Conservation (phyloP, 2,113 vertebrate genomes). For the Cyphomyrus plagiostoma region DNA sequence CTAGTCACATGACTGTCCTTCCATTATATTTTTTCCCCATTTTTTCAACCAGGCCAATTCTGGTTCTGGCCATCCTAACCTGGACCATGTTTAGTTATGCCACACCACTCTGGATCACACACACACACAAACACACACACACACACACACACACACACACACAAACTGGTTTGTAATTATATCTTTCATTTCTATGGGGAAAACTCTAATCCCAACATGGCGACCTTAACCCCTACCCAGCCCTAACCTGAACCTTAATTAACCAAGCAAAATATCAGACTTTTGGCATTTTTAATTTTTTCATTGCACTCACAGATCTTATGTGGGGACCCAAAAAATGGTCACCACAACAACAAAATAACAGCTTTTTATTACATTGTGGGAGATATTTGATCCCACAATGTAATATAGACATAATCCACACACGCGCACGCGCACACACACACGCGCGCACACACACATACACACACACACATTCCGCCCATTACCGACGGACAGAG, state of each 20-base stretch:
- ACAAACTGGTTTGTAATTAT: too few species aligned
- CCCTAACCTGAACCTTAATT: too few species aligned
- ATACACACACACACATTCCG: not conserved
- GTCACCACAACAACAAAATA: not conserved
- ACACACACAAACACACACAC: not conserved
- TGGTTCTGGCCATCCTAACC: not conserved
- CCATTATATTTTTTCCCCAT: not conserved
- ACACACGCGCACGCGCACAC: not conserved
- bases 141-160: not conserved
- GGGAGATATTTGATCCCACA: not conserved
- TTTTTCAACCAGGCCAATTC: not conserved
- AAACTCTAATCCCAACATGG: too few species aligned
- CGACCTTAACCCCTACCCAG: too few species aligned
- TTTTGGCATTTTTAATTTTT: too few species aligned
- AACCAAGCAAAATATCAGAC: too few species aligned
- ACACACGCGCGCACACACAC: not conserved
- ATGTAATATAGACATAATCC: not conserved
- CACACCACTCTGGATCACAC: not conserved
- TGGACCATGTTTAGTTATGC: not conserved
- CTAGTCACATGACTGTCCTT: not conserved
- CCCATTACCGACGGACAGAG: constrained; percentile 77
- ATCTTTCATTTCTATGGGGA: too few species aligned
- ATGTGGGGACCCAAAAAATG: not conserved
- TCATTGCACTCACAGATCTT: too few species aligned
- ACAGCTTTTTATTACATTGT: not conserved